These are phyloP conservation scores for Serranus cabrilla DNA, from an alignment of 2,797 vertebrate species.

Conservation along the genomic window DNA sequence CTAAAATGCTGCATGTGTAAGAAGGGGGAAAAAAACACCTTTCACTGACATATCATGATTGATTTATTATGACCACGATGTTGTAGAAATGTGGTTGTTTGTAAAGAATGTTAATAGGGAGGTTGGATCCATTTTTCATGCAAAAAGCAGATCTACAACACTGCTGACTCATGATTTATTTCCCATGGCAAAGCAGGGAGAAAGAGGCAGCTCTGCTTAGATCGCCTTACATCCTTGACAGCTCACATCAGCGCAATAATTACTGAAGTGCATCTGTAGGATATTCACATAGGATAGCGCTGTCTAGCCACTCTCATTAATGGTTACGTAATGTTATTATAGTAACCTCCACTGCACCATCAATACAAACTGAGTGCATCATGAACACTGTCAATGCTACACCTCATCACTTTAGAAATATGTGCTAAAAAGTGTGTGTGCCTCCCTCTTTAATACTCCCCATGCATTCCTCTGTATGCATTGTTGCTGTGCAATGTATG, in stretches of 20 bases:
- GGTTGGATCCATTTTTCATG: constrained; percentile 52
- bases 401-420: constrained; percentile 26
- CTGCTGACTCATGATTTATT: constrained; percentile 82
- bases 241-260: constrained; percentile 63
- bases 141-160: constrained; percentile 56
- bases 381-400: constrained; percentile 26
- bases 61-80: constrained; percentile 60
- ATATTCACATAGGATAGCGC: constrained; percentile 67
- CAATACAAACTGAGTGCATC: constrained; percentile 31
- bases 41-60: constrained; percentile 53
- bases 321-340: constrained; percentile 57
- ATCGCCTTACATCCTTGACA: constrained; percentile 68
- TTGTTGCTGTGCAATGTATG: constrained; percentile 34
- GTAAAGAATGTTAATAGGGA: constrained; percentile 51
- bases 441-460: constrained; percentile 4
- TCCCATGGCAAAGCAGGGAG: constrained; percentile 45
- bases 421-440: constrained; percentile 21
- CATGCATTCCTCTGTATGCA: constrained; percentile 1
- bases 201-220: constrained; percentile 52
- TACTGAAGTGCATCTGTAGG: constrained; percentile 66
- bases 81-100: constrained; percentile 52
- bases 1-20: constrained; percentile 64
- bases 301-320: constrained; percentile 67
- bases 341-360: constrained; percentile 25
- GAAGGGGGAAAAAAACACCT: constrained; percentile 38